Base-by-base conservation (phyloP, 2,113 vertebrate genomes). In the Takifugu bimaculatus region DNA sequence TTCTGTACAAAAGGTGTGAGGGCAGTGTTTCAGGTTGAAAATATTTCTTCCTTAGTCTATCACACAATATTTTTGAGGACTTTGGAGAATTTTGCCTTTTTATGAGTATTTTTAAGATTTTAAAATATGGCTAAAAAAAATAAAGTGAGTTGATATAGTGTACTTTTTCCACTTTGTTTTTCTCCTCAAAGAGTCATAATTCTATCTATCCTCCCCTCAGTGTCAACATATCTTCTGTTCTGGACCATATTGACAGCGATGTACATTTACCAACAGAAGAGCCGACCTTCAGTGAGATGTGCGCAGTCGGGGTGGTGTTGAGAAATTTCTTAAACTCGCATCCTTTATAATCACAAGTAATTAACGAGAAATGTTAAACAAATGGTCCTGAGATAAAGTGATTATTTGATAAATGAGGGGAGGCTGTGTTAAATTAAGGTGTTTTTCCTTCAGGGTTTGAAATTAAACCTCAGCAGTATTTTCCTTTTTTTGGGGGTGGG, bases 21-120 rank as follows among this genome's bases (percentile, higher is more conserved):
- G 87, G 84, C 86, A 78, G 85, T 77, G 75, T 87, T 89, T 89
- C 79, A 83, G 87, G 82, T 84, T 82, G 85, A 86, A 87, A 80
- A 89, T 85, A 80, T 85, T 90, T 89, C 86, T 88, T 89, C 82
- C 82, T 87, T 89, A 80, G 84, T 88, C 87, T 88, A 86, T 80
- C 79, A 90, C 68, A 83, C 82, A 82, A 88, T 92, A 91, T 92
- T 92, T 92, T 91, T 91, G 82, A 84, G 88, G 89, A 87, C 75
- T 80, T 39, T 39, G 35, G 87, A 87, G 77, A 88, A 74, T 86
- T 91, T 89, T 91, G 88, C 88, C 89, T 89, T 91, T 91, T 91
- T 91, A 90, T 85, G 84, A 86, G 87, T 87, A 91, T 91, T 91
- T 91, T 91, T 90, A 90, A 89, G 86, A 88, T 87, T 91, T 91